Base-by-base conservation (phyloP, 1,140 invertebrate species). In the Drosophila lini region DNA sequence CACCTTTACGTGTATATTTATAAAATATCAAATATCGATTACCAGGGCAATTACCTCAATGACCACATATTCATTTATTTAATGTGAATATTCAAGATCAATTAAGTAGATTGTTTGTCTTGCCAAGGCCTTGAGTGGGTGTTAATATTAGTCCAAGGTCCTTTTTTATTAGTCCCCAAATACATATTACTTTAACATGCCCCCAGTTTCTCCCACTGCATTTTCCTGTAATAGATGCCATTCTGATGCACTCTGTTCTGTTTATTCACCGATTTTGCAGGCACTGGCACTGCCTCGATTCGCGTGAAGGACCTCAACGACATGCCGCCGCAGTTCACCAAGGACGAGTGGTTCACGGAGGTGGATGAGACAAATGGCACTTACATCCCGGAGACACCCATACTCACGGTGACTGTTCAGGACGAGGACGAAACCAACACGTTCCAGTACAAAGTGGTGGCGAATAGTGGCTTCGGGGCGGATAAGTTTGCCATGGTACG, bases 401-500 rank as follows among this genome's bases (percentile, higher is more conserved):
- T 95, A 38, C 90, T 95, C 5, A 94, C 94, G 1, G 94, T 95
- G 0, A 94, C 94, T 0, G 94, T 95, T 9, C 94, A 94, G 81
- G 95, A 95, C 80, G 94, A 94, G 74, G 95, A 95, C 74, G 94
- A 95, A 74, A 95, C 94, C 1, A 95, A 95, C 78, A 93, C 94
- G 44, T 92, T 92, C 70, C 84, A 92, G 55, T 93, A 93, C 63
- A 92, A 93, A 81, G 94, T 95, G 32, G 93, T 95, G 50, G 93
- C 94, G 36, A 94, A 94, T 32, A 94, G 94, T 77, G 94, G 94
- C 11, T 95, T 94, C 77, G 94, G 94, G 10, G 93, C 94, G 10
- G 95, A 95, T 62, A 95, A 95, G 78, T 95, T 95, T 82, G 94
- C 94, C 15, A 95, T 95, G 95, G 94, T 95, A 5, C 93, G 94